phyloP scores from a whole-genome alignment of 1,140 invertebrate species.

The Olivierus martensii region DNA sequence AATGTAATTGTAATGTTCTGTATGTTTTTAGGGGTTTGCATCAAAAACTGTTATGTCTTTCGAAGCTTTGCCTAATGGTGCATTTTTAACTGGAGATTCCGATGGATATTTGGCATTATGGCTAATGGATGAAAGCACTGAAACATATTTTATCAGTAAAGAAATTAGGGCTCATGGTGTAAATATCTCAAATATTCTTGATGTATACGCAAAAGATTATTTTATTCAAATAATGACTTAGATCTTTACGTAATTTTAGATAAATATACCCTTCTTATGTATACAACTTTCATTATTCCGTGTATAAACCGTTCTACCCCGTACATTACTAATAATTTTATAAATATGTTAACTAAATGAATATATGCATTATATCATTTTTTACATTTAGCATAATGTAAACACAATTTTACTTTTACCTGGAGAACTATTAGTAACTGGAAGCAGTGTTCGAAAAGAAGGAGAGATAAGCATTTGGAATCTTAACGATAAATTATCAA shows the following conservation, averaged over 20 bases:
- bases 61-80: constrained; percentile 83
- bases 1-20: no score
- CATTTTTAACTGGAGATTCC: constrained; percentile 84
- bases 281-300: no score
- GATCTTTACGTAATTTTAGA: no score
- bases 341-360: no score
- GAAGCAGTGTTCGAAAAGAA: constrained; percentile 65
- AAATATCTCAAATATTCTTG: neutral
- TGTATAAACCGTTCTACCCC: no score
- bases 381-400: constrained; percentile 53
- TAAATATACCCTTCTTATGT: no score
- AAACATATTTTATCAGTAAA: constrained; percentile 25
- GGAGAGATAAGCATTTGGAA: constrained; percentile 84
- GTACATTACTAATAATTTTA: no score
- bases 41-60: constrained; percentile 42
- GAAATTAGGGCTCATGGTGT: constrained; percentile 28
- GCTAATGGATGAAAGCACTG: constrained; percentile 70
- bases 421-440: constrained; percentile 70
- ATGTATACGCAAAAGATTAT: no score
- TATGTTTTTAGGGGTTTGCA: constrained; percentile 32
- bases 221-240: no score
- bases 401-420: constrained; percentile 71
- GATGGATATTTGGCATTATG: constrained; percentile 91
- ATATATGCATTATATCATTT: no score
- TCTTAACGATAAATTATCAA: constrained; percentile 73